Base-by-base conservation (phyloP, 1,140 invertebrate species). In the Orius laevigatus region DNA sequence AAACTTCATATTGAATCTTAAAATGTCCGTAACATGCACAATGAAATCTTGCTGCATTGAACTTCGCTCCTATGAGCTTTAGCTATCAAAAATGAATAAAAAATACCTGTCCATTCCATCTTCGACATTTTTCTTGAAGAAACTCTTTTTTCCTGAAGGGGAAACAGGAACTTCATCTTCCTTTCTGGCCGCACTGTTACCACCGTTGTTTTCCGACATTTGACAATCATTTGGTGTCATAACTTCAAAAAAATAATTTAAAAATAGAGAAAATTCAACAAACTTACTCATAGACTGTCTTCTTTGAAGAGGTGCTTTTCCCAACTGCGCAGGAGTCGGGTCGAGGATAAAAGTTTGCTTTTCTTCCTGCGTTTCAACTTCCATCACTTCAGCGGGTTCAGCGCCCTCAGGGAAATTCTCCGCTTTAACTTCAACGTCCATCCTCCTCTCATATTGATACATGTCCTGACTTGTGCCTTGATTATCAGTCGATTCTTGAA, bases 21-120 rank as follows among this genome's bases (percentile, higher is more conserved):
- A n/a, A n/a, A n/a, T n/a, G n/a, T n/a, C n/a, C n/a, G n/a, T n/a
- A n/a, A n/a, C n/a, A n/a, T n/a, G n/a, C n/a, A n/a, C n/a, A n/a
- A n/a, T n/a, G n/a, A n/a, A n/a, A n/a, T n/a, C n/a, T n/a, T n/a
- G n/a, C n/a, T n/a, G n/a, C n/a, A n/a, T n/a, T n/a, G n/a, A n/a
- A n/a, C n/a, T n/a, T n/a, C n/a, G n/a, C n/a, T n/a, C n/a, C n/a
- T n/a, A n/a, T n/a, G n/a, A n/a, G n/a, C n/a, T n/a, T n/a, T n/a
- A n/a, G n/a, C n/a, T n/a, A n/a, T n/a, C n/a, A n/a, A n/a, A n/a
- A n/a, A n/a, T n/a, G n/a, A n/a, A n/a, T n/a, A n/a, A n/a, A 38
- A 38, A 38, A 38, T 72, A 92, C 88, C 79, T 90, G 60, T 94
- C 87, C 74, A 92, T 84, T 56, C 89, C 88, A 70, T 94, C 90